Evolutionary conservation across 2,888 invertebrate species (phyloP), one percentile per base, ranked within the genome.

Genomic region (Lasioglossum morio): DNA sequence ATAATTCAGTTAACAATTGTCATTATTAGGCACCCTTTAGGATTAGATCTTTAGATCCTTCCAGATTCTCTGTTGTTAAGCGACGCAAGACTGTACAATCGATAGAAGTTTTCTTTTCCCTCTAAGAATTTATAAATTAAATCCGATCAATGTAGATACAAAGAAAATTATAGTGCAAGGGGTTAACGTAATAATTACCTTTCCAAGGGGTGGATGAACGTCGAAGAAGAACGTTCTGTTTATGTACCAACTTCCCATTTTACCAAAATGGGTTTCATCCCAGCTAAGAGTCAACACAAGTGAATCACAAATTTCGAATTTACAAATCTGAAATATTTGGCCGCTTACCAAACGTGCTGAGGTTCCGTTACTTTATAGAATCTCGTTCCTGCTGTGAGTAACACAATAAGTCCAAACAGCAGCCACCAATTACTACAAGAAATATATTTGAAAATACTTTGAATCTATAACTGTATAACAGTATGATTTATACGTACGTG

Each of bases 231-330:
- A 99, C 81, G 99, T 99, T 90, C 98, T 96, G 93, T 99, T 99
- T 88, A 99, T 99, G 94, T 99, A 99, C 99, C 99, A 99, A 94
- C 98, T 99, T 1, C 98, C 99, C 99, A 99, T 99, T 96, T 99
- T 99, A 0, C 99, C 99, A 96, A 99, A 99, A 96, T 99, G 99
- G 46, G 99, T 99, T 96, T 99, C 99, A 96, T 99, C 99, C 99
- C 99, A 99, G 94, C 98, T 98, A 94, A 92, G 96, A 48, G 46
- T 72, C n/a, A 94, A 92, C 96, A 30, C 37, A 34, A 30, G 57
- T 43, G 16, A 63, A 48, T 72, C 12, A 27, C 23, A 57, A 37
- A 48, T 40, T 72, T 3, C 27, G 53, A 23, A 8, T 14, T 46
- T 43, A 40, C 48, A 34, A 63, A 63, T n/a, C 12, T 70, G 63